Base-by-base conservation (phyloP, 1,140 invertebrate genomes). In the Polypedilum vanderplanki region DNA sequence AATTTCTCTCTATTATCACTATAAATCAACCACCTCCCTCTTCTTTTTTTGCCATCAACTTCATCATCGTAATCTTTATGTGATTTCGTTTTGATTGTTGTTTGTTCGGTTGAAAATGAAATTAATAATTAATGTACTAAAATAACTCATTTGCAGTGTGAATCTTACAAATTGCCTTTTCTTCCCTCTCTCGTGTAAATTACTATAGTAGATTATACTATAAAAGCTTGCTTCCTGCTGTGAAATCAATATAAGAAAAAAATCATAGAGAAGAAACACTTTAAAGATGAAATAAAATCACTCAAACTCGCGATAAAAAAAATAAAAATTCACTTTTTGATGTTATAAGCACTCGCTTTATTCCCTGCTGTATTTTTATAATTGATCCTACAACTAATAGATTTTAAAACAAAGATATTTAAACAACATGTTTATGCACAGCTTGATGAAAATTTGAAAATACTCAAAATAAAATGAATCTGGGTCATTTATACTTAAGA, bases 181-280 rank as follows among this genome's bases (percentile, higher is more conserved):
- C 17, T 67, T 67, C 64, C 3, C 64, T 17, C 64, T 18, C 64
- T 8, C n/a, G 65, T 70, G 65, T 70, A 70, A 70, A 70, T 70
- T 22, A 70, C 65, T 18, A 70, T 18, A 9, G 8, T 70, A n/a
- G 46, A 57, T 57, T 57, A n/a, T 70, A 70, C 17, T 70, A 18
- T 18, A 70, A 22, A 70, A 70, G 65, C 20, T 20, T 18, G 18
- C 18, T 18, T 70, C 65, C 17, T 70, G 65, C 65, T 70, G 65
- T 22, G 65, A 70, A 70, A 70, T 70, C 65, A 70, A 70, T 70
- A 70, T 70, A 18, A 18, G 24, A 33, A 57, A 57, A 46, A n/a
- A n/a, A n/a, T n/a, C n/a, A n/a, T n/a, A n/a, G n/a, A n/a, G n/a
- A n/a, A n/a, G n/a, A n/a, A 46, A 57, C 15, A 57, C 12, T 57